phyloP scores from a whole-genome alignment of 2,888 invertebrate species.

The Argyresthia albistria region DNA sequence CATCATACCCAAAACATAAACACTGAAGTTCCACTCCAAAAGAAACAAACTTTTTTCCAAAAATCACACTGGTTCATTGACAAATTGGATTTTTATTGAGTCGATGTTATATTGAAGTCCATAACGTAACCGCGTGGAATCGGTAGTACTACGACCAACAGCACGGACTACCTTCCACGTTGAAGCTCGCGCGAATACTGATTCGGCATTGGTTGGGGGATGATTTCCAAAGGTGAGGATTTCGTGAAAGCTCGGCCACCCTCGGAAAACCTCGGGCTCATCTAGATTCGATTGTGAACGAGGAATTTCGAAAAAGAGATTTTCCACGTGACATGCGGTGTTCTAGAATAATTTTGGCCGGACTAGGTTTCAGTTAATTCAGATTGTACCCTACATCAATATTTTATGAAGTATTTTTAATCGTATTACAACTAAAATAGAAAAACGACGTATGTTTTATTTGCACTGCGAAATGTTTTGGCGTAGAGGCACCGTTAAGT shows the following conservation, averaged over 20 bases:
- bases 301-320: too few species aligned
- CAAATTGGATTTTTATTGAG: not conserved
- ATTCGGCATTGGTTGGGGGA: slow-evolving; percentile 61
- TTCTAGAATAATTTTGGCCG: not conserved
- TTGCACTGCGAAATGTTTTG: too few species aligned
- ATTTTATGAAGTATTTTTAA: too few species aligned
- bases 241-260: slow-evolving; percentile 44
- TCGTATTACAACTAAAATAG: too few species aligned
- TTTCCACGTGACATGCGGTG: not conserved
- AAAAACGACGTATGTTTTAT: too few species aligned
- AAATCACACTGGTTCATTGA: not conserved
- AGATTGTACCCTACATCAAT: too few species aligned
- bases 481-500: too few species aligned
- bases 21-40: too few species aligned
- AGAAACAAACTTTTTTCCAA: too few species aligned
- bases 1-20: too few species aligned
- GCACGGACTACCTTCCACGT: slow-evolving; percentile 31
- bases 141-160: not conserved
- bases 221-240: slow-evolving; percentile 65
- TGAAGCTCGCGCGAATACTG: slow-evolving; percentile 50
- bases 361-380: too few species aligned
- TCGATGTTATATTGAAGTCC: not conserved
- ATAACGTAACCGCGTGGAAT: not conserved
- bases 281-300: not conserved
- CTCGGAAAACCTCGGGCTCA: slow-evolving; percentile 42